Percentiles rank a stretch among this genome's conserved stretches.
Evolutionary conservation across 2,888 invertebrate species (phyloP).

Genomic region (Meteorus colon): DNA sequence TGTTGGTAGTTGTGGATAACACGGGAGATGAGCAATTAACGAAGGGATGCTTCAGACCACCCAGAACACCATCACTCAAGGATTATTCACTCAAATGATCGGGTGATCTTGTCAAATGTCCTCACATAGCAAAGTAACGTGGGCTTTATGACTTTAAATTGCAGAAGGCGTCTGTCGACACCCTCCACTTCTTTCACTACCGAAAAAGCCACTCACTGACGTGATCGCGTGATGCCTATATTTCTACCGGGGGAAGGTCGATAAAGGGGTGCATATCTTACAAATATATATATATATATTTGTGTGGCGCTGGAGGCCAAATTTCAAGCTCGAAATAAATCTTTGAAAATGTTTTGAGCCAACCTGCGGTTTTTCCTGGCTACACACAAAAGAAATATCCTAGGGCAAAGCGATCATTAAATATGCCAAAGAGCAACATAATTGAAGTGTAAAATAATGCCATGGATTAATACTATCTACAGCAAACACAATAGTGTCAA

Average conservation of each 20-base stretch:
- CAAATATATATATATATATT: background rate
- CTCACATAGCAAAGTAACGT: slow-evolving; percentile 37
- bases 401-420: background rate
- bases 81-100: slow-evolving; percentile 54
- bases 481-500: too few relatives aligned
- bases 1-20: slow-evolving; percentile 63
- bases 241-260: background rate
- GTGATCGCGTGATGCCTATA: slow-evolving; percentile 20
- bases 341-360: background rate
- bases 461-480: background rate
- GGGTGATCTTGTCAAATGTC: slow-evolving; percentile 58
- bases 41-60: slow-evolving; percentile 64
- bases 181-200: slow-evolving; percentile 26
- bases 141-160: slow-evolving; percentile 55
- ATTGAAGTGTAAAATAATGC: background rate
- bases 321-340: background rate
- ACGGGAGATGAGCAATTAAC: slow-evolving; percentile 73
- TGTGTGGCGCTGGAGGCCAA: background rate
- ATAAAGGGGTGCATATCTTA: background rate
- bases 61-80: slow-evolving; percentile 65
- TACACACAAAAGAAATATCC: background rate
- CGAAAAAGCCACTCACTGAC: slow-evolving; percentile 23
- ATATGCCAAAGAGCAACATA: background rate
- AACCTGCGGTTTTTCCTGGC: background rate
- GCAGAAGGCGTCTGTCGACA: slow-evolving; percentile 53